Base-by-base conservation (phyloP, 2,888 invertebrate genomes). In the Imbricaverruca yamaguchii region DNA sequence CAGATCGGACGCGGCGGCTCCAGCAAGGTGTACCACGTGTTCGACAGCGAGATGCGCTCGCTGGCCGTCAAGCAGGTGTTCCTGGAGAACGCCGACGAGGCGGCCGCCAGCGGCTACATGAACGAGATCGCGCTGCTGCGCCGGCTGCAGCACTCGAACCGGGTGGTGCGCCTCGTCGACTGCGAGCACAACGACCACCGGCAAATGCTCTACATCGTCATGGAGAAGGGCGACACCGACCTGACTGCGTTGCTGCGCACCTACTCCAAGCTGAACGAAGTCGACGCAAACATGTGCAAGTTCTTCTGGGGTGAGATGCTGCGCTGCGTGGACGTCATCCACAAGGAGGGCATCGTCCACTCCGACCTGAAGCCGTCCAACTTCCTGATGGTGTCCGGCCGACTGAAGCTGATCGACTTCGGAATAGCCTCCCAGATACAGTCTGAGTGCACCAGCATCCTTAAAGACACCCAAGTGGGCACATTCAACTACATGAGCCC, bases 311-410 rank as follows among this genome's bases (percentile, higher is more conserved):
- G 92, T 87, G 94, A 96, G 88, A 98, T 98, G 95, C 89, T 98
- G 81, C 91, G 91, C 82, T 94, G 96, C 59, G 98, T 98, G 9
- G 90, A 92, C 85, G 93, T 94, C 85, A 96, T 98, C 86, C 98
- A 98, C 86, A 91, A 92, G 84, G 91, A 93, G 88, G 96, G 95
- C 81, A 94, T 98, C 4, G 95, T 98, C 85, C 98, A 98, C 88
- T 94, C 96, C 0, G 98, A 99, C 88, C 88, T 98, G 84, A 98
- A 98, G 87, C 98, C 98, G 0, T 96, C 96, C 0, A 98, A 98
- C 88, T 99, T 98, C 88, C 89, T 98, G 74, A 89, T 96, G 86
- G 94, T 95, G 11, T 91, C 92, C 83, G 94, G 94, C 3, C 91
- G 92, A 77, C 88, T 98, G 81, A 98, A 98, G 89, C 89, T 98